A percentile compares a stretch with the other conserved stretches of the same genome.
Evolutionary conservation across 2,797 vertebrate species (phyloP).

Genomic region (Petrocephalus sullivani): DNA sequence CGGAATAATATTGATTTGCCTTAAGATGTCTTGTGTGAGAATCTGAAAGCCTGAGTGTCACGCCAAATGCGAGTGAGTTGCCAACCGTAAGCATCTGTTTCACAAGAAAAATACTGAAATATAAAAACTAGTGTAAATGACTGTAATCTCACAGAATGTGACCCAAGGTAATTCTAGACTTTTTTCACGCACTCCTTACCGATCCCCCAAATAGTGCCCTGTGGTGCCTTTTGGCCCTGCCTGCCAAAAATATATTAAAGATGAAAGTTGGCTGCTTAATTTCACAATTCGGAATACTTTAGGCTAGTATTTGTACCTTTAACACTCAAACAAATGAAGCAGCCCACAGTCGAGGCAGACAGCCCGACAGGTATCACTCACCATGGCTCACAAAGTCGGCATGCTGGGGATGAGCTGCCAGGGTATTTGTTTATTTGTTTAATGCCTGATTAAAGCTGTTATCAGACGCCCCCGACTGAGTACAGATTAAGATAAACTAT

Average conservation of each 20-base stretch:
- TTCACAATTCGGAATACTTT: neutral
- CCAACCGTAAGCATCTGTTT: neutral
- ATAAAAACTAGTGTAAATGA: neutral
- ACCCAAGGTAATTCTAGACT: neutral
- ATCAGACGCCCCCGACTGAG: neutral
- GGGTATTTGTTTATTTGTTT: neutral
- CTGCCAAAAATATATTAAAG: neutral
- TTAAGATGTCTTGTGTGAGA: too few species aligned
- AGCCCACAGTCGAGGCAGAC: neutral
- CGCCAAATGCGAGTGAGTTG: too few species aligned
- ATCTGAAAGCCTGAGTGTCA: too few species aligned
- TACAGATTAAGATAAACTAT: conserved; percentile 11
- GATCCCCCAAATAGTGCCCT: neutral
- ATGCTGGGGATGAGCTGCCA: neutral
- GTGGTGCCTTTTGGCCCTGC: too few species aligned
- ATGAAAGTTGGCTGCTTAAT: neutral
- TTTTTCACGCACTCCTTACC: neutral
- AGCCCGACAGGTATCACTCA: neutral
- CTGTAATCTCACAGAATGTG: neutral
- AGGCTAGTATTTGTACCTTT: neutral
- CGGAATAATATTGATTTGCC: too few species aligned
- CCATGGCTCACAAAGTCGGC: neutral
- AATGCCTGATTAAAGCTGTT: neutral
- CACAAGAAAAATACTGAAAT: neutral
- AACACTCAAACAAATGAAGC: neutral